Base-by-base conservation (phyloP, 2,888 invertebrate species). In the Asteroscopus sphinx region DNA sequence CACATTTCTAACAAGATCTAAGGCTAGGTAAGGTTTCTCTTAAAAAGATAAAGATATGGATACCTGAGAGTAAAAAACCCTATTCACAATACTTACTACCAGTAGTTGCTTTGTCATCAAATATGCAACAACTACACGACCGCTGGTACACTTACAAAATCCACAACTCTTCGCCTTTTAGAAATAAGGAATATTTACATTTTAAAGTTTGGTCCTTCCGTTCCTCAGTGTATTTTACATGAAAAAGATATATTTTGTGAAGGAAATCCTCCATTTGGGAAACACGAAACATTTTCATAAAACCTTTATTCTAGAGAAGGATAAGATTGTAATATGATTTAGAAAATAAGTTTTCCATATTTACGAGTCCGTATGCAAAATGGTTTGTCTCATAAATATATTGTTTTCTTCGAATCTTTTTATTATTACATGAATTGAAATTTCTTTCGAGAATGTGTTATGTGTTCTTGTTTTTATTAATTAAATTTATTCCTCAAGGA, bases 321-420 rank as follows among this genome's bases (percentile, higher is more conserved):
- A 68, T 54, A 69, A 30, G 30, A 41, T 39, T 49, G 30, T 65
- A 69, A 53, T 68, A 53, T 32, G 63, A 62, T 62, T 48, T 48
- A 11, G 39, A 28, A 64, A 64, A 62, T 44, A 35, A 30, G 42
- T 33, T 63, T 64, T 53, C 53, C 39, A 48, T 64, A 64, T 62
- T 67, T 67, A 39, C 33, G n/a, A n/a, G n/a, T n/a, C n/a, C n/a
- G 12, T 45, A 21, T 15, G n/a, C 36, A 62, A 37, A 52, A 39
- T 17, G 16, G 13, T 42, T 30, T 9, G 33, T 30, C n/a, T 47
- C 25, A 42, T 39, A 62, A 58, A 62, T 39, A 39, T 39, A 44
- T 48, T 39, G 26, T 42, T 44, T 17, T 28, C 7, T 8, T 9
- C 9, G 9, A n/a, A n/a, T n/a, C n/a, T 28, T 28, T 28, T 28